Evolutionary conservation across 2,888 invertebrate species (phyloP).

Genomic region (Caenorhabditis plicata): DNA sequence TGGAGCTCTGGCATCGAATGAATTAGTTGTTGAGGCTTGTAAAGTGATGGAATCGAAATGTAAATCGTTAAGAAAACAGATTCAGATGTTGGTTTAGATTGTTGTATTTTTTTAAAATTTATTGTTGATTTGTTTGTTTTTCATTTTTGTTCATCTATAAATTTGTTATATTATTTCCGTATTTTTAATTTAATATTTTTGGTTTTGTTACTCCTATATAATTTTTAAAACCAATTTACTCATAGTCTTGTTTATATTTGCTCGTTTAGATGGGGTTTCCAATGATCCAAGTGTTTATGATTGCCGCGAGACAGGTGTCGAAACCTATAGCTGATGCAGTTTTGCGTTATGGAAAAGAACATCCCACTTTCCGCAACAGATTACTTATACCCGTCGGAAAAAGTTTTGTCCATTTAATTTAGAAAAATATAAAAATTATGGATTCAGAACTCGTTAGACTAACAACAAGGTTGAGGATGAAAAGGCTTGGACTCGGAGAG

Average conservation of each 20-base stretch:
- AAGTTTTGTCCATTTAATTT: constrained; percentile 19
- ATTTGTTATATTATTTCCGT: background rate
- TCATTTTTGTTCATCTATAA: background rate
- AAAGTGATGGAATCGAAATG: constrained; percentile 42
- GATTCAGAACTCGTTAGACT: constrained; percentile 51
- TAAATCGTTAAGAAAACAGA: constrained; percentile 22
- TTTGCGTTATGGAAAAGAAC: constrained; percentile 55
- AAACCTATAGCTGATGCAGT: constrained; percentile 60
- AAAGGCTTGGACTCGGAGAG: constrained; percentile 55
- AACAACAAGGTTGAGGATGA: constrained; percentile 58
- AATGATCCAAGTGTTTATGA: constrained; percentile 62
- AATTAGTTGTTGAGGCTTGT: constrained; percentile 62
- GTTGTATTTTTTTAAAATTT: constrained; percentile 1
- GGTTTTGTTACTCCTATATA: background rate
- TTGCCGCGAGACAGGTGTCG: constrained; percentile 62
- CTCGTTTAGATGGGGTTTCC: constrained; percentile 58
- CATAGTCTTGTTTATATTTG: background rate
- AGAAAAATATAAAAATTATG: background rate
- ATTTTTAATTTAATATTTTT: constrained; percentile 2
- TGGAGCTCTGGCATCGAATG: constrained; percentile 56
- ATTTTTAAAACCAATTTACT: background rate
- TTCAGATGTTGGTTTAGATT: constrained; percentile 2
- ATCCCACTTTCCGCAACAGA: constrained; percentile 56
- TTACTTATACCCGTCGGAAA: constrained; percentile 57
- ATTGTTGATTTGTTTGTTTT: constrained; percentile 2